These are phyloP conservation scores for Thecocarcelia acutangulata DNA, from an alignment of 2,888 invertebrate genomes.

Conservation along the genomic window DNA sequence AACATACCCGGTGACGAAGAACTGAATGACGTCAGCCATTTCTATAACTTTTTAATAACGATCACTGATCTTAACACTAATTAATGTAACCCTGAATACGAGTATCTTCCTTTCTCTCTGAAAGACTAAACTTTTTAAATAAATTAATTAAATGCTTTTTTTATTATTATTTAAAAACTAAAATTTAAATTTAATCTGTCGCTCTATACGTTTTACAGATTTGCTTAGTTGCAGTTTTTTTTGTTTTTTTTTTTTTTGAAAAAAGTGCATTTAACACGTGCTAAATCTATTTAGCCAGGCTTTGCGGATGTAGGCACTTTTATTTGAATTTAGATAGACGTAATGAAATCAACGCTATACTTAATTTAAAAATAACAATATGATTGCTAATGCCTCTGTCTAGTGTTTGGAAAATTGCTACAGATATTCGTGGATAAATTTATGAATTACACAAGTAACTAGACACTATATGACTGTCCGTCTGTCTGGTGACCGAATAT, in stretches of 20 bases:
- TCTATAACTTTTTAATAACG: slow-evolving; percentile 22
- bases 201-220: neutral
- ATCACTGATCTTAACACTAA: slow-evolving; percentile 55
- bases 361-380: slow-evolving; percentile 69
- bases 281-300: slow-evolving; percentile 65
- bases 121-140: slow-evolving; percentile 4
- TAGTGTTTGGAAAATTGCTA: slow-evolving; percentile 33
- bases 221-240: slow-evolving; percentile 7
- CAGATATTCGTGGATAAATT: neutral
- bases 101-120: neutral
- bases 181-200: slow-evolving; percentile 20
- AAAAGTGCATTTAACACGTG: slow-evolving; percentile 69
- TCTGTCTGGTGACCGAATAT: slow-evolving; percentile 37
- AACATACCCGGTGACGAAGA: too few relatives aligned
- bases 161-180: slow-evolving; percentile 19
- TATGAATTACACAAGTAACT: slow-evolving; percentile 7
- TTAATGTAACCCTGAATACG: slow-evolving; percentile 59
- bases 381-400: slow-evolving; percentile 60
- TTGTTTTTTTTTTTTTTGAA: too few relatives aligned
- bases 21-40: neutral
- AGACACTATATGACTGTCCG: slow-evolving; percentile 22
- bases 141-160: slow-evolving; percentile 42
- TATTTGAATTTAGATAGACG: slow-evolving; percentile 68
- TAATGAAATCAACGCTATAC: slow-evolving; percentile 70
- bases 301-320: slow-evolving; percentile 69